Evolutionary conservation across 1,140 invertebrate genomes (phyloP).

Genomic region (Tribolium castaneum): DNA sequence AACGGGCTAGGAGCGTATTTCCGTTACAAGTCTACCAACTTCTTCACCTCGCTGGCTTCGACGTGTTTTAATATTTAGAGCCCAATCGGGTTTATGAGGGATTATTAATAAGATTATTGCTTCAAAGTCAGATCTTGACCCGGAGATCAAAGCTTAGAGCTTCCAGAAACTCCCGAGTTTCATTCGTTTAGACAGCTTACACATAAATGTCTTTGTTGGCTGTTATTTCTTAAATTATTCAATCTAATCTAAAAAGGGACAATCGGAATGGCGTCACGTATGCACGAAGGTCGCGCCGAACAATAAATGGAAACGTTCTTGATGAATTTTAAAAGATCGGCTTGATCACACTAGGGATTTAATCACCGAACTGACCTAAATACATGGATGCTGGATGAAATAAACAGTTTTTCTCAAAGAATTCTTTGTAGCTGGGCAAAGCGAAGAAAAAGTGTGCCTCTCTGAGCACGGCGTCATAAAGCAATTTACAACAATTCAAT

Average conservation of each 20-base stretch:
- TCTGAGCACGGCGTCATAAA: conserved; percentile 15
- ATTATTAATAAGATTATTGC: conserved; percentile 35
- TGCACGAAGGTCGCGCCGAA: neutral
- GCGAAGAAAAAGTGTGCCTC: neutral
- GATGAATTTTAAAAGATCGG: conserved; percentile 21
- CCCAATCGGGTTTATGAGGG: conserved; percentile 13
- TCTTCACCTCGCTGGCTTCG: conserved; percentile 30
- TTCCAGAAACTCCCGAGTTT: conserved; percentile 2
- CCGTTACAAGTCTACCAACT: conserved; percentile 28
- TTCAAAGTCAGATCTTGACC: conserved; percentile 33
- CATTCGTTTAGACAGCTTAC: conserved; percentile 4
- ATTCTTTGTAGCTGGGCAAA: neutral
- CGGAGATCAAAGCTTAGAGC: conserved; percentile 4
- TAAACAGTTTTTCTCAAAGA: conserved; percentile 16
- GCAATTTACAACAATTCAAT: conserved; percentile 1
- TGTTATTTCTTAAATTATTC: conserved; percentile 24
- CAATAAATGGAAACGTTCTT: conserved; percentile 19
- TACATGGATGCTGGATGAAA: neutral
- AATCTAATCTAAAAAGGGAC: conserved; percentile 34
- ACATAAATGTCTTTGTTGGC: conserved; percentile 17
- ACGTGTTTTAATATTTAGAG: conserved; percentile 12
- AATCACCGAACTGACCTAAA: conserved; percentile 14
- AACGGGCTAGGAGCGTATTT: conserved; percentile 35
- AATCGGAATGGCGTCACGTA: conserved; percentile 21
- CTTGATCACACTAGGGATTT: neutral